These are phyloP conservation scores for Agriotes lineatus DNA, from an alignment of 2,888 invertebrate species.

Conservation along the genomic window DNA sequence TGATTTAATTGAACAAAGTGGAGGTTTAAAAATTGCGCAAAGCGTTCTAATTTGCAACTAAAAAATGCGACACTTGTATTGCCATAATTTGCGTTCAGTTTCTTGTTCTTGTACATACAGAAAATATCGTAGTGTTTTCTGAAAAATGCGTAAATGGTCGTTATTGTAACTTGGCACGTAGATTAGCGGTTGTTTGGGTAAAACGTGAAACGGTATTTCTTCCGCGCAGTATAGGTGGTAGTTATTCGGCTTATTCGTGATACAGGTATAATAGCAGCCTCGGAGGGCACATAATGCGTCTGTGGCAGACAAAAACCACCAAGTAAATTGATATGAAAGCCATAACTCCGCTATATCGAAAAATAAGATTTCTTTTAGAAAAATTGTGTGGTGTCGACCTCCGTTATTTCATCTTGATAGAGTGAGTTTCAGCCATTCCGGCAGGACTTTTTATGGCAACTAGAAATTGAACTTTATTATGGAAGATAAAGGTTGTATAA, in stretches of 20 bases:
- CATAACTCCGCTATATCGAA: neutral
- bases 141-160: too few relatives aligned
- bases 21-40: too few relatives aligned
- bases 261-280: neutral
- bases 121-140: too few relatives aligned
- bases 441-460: constrained; percentile 10
- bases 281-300: neutral
- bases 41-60: too few relatives aligned
- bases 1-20: too few relatives aligned
- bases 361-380: constrained; percentile 7
- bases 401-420: neutral
- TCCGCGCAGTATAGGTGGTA: too few relatives aligned
- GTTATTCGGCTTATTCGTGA: neutral
- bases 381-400: constrained; percentile 7
- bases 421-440: constrained; percentile 1
- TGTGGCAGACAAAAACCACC: neutral
- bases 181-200: too few relatives aligned
- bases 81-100: too few relatives aligned
- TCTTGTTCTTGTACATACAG: too few relatives aligned
- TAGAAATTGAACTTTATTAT: constrained; percentile 17
- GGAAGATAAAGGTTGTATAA: constrained; percentile 10
- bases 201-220: too few relatives aligned
- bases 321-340: constrained; percentile 7
- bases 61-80: too few relatives aligned
- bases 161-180: too few relatives aligned